Evolutionary conservation across 1,140 invertebrate species (phyloP), one percentile per base, ranked within the genome.

Genomic region (Drosophila asahinai): DNA sequence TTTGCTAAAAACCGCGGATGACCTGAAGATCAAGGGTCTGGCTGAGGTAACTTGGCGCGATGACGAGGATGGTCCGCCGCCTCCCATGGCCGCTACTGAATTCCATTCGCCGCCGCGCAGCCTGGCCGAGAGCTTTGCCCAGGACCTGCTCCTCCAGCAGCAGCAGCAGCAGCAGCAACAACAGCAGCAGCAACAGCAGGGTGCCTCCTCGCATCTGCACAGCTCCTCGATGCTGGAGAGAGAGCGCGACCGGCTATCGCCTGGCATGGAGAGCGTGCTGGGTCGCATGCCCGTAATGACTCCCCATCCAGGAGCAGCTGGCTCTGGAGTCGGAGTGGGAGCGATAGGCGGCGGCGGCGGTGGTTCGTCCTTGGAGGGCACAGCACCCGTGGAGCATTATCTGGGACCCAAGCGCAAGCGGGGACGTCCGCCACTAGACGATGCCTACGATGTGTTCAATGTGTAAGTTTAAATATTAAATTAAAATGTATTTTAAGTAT

Each of bases 1-100:
- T 98, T 52, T 92, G 19, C 19, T 98, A 86, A 98, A 98, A 94
- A 98, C 97, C 61, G 98, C 98, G 2, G 97, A 98, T 93, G 97
- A 97, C 91, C 94, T 98, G 9, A 95, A 97, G 91, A 97, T 98
- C 70, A 98, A 98, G 94, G 98, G 98, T 0, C 93, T 98, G 19
- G 97, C 97, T 42, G 97, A 98, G 93, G 97, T 97, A 4, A 97
- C 96, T 64, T 97, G 96, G 96, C 95, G 95, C 72, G 96, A 96
- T 48, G 78, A 84, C 8, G 93, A 93, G 8, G 89, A 86, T 14
- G 78, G 75, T 0, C 91, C 91, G 2, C 91, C 86, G n/a, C 84
- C 93, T 30, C 93, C 94, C 22, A 93, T 89, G 78, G 86, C 93
- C 8, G 76, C 91, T 51, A 66, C 82, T 14, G 91, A 93, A 66